These are phyloP conservation scores for Oncopeltus fasciatus DNA, from an alignment of 1,140 invertebrate species.

Conservation along the genomic window DNA sequence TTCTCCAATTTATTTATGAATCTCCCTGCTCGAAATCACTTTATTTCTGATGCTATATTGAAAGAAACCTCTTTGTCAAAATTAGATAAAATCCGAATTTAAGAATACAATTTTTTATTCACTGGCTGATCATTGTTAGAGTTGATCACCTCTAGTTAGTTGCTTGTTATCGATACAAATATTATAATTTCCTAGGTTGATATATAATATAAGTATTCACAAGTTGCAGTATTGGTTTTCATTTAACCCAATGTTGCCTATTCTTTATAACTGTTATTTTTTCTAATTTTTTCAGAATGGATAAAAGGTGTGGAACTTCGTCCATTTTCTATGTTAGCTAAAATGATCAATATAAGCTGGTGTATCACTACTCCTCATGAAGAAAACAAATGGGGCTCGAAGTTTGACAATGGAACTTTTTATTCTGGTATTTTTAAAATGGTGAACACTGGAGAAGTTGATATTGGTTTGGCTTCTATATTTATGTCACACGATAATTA, in stretches of 20 bases:
- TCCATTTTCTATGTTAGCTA: not conserved
- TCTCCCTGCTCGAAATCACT: no score
- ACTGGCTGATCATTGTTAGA: not conserved
- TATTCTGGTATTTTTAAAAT: not conserved
- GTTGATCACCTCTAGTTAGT: not conserved
- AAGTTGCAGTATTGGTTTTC: not conserved
- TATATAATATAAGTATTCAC: not conserved
- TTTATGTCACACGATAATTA: not conserved
- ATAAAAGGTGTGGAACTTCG: not conserved
- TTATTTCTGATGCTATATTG: no score
- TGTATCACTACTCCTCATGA: not conserved
- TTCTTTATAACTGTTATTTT: not conserved
- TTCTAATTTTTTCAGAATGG: not conserved
- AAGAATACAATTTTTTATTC: no score
- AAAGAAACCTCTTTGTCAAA: no score
- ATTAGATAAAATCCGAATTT: no score
- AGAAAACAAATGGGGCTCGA: not conserved
- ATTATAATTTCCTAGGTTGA: not conserved
- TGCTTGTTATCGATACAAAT: not conserved
- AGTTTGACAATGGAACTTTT: not conserved
- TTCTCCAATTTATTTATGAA: no score
- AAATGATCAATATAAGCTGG: not conserved
- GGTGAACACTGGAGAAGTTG: not conserved
- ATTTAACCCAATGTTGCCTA: not conserved
- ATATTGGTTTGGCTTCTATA: not conserved